phyloP scores from a whole-genome alignment of 2,113 vertebrate species.

The Salvelinus sp. region DNA sequence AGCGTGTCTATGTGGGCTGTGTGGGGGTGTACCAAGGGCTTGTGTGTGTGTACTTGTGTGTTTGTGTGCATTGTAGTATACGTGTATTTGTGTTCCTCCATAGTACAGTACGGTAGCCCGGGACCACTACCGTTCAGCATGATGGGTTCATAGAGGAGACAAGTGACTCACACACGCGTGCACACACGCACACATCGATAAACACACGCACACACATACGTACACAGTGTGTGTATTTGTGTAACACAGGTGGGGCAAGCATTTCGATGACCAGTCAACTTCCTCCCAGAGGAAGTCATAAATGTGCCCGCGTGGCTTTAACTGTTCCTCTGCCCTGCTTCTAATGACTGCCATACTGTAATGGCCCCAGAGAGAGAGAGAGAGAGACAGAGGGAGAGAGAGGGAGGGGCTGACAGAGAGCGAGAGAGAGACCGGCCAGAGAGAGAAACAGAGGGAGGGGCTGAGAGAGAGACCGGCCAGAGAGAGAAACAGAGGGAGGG shows the following conservation, averaged over 20 bases:
- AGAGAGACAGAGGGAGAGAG: not conserved
- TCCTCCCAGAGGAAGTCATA: conserved; percentile 92
- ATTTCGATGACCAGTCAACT: conserved; percentile 76
- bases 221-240: conserved; percentile 57
- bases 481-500: conserved; percentile 9
- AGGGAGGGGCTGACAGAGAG: too few relatives aligned
- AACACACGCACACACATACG: too few relatives aligned
- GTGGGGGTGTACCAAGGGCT: not conserved
- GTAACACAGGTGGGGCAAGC: conserved; percentile 72
- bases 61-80: conserved; percentile 68
- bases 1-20: not conserved
- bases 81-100: conserved; percentile 81
- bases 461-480: conserved; percentile 4
- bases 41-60: not conserved
- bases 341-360: conserved; percentile 79
- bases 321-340: conserved; percentile 71
- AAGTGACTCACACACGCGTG: conserved; percentile 85
- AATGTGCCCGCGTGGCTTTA: conserved; percentile 80
- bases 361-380: conserved; percentile 39
- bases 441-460: too few relatives aligned
- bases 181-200: too few relatives aligned
- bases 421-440: too few relatives aligned
- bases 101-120: conserved; percentile 69
- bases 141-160: conserved; percentile 30
- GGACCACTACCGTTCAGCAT: not conserved